Percentiles rank a stretch among this genome's conserved stretches.
Evolutionary conservation across 2,888 invertebrate species (phyloP).

Genomic region (Pollenia labialis): DNA sequence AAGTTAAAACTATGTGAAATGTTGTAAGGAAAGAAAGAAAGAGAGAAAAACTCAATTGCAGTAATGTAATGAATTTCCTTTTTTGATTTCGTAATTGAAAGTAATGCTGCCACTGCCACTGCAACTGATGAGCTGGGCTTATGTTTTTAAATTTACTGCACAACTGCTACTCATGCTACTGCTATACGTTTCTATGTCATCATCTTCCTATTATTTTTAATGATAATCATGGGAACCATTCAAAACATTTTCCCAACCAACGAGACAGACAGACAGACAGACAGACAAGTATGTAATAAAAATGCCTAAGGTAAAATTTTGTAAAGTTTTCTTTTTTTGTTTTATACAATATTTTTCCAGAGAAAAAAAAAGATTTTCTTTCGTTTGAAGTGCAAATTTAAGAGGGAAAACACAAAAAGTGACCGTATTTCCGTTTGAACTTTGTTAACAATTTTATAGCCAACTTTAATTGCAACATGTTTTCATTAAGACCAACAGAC

Average conservation of each 20-base stretch:
- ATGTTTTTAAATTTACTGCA: constrained; percentile 30
- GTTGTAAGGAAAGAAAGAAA: neutral
- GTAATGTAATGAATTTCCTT: constrained; percentile 55
- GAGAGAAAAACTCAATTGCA: neutral
- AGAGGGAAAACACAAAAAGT: constrained; percentile 16
- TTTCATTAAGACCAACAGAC: constrained; percentile 2
- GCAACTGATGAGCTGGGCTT: neutral
- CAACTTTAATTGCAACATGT: constrained; percentile 33
- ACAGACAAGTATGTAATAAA: constrained; percentile 25
- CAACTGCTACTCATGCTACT: neutral
- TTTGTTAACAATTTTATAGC: constrained; percentile 36
- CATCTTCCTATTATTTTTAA: constrained; percentile 51
- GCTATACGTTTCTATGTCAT: constrained; percentile 54
- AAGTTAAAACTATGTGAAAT: constrained; percentile 19
- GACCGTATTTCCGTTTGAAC: constrained; percentile 52
- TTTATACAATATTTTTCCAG: constrained; percentile 33
- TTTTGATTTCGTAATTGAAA: constrained; percentile 68
- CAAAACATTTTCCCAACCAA: constrained; percentile 33
- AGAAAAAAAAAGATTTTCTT: constrained; percentile 11
- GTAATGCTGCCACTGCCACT: constrained; percentile 26
- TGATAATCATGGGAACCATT: constrained; percentile 67
- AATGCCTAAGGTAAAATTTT: constrained; percentile 26
- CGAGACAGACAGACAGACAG: neutral
- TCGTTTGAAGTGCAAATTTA: neutral
- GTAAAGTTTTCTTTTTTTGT: constrained; percentile 9